Conservation (phyloP, 2,888 invertebrate species). For the Thymelicus sylvestris region DNA sequence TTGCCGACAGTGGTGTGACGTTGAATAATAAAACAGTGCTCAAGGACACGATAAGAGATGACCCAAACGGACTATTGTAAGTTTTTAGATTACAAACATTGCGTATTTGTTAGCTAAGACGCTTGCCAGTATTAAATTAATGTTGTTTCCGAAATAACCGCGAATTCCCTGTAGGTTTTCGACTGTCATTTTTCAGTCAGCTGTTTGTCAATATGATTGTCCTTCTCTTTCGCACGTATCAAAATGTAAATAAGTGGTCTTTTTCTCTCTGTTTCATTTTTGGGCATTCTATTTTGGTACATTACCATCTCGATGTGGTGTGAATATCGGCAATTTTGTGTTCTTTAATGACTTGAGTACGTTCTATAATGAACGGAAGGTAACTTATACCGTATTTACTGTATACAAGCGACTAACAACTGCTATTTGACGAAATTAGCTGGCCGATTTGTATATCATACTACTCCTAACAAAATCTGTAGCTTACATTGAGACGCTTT, state of each 20-base stretch:
- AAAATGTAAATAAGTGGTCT: conserved; percentile 61
- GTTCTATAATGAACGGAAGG: conserved; percentile 63
- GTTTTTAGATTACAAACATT: conserved; percentile 14
- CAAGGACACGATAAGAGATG: conserved; percentile 53
- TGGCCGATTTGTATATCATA: conserved; percentile 12
- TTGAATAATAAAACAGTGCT: conserved; percentile 51
- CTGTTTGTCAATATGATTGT: conserved; percentile 77
- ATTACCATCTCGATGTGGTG: conserved; percentile 82
- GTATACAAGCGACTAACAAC: conserved; percentile 27
- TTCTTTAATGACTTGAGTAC: conserved; percentile 62
- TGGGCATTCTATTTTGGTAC: conserved; percentile 84
- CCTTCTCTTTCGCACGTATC: conserved; percentile 65
- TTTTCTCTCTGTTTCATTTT: conserved; percentile 75
- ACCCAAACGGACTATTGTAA: conserved; percentile 41
- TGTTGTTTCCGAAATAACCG: conserved; percentile 38
- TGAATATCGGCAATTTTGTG: conserved; percentile 75
- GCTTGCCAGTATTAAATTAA: conserved; percentile 4
- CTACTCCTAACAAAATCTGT: conserved; percentile 10
- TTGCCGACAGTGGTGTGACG: conserved; percentile 50
- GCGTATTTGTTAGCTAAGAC: neutral
- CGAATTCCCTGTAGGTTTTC: conserved; percentile 17
- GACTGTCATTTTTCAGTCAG: conserved; percentile 59
- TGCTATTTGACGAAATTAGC: conserved; percentile 22
- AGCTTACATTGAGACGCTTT: conserved; percentile 32
- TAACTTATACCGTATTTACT: conserved; percentile 50